phyloP scores from a whole-genome alignment of 1,140 invertebrate genomes.

The Goniozus legneri region DNA sequence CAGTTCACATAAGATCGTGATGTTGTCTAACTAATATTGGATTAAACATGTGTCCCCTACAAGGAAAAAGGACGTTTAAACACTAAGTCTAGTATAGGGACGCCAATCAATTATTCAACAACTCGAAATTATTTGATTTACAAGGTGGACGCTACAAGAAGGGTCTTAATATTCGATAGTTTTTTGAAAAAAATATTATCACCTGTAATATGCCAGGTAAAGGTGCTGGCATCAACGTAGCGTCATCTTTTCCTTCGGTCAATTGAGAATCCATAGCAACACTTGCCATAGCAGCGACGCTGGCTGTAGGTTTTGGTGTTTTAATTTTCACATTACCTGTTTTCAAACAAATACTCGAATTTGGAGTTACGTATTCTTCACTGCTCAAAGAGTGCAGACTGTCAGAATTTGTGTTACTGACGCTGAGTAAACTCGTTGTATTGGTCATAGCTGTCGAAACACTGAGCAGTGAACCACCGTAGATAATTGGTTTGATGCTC shows the following conservation, averaged over 20 bases:
- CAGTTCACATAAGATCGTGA: constrained; percentile 28
- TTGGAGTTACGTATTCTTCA: constrained; percentile 37
- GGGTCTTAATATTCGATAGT: too few relatives aligned
- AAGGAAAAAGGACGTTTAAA: constrained; percentile 33
- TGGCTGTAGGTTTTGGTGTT: constrained; percentile 40
- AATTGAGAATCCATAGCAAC: constrained; percentile 28
- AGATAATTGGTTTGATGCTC: constrained; percentile 58
- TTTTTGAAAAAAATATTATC: constrained; percentile 11
- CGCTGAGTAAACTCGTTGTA: constrained; percentile 60
- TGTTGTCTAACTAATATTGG: constrained; percentile 30
- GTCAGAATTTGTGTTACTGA: constrained; percentile 46
- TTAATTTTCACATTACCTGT: constrained; percentile 25
- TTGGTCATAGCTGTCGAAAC: constrained; percentile 45
- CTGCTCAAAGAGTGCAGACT: constrained; percentile 64
- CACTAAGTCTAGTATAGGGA: too few relatives aligned
- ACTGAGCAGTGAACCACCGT: constrained; percentile 47
- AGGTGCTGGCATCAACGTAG: constrained; percentile 43
- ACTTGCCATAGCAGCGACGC: constrained; percentile 42
- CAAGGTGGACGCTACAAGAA: too few relatives aligned
- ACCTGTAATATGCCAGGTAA: constrained; percentile 65
- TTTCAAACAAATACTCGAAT: constrained; percentile 27
- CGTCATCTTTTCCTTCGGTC: constrained; percentile 41
- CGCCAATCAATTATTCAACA: too few relatives aligned
- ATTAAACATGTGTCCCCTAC: constrained; percentile 35
- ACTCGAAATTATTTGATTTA: too few relatives aligned